These are phyloP conservation scores for Tetragonisca angustula DNA, from an alignment of 2,888 invertebrate genomes.

Conservation along the genomic window DNA sequence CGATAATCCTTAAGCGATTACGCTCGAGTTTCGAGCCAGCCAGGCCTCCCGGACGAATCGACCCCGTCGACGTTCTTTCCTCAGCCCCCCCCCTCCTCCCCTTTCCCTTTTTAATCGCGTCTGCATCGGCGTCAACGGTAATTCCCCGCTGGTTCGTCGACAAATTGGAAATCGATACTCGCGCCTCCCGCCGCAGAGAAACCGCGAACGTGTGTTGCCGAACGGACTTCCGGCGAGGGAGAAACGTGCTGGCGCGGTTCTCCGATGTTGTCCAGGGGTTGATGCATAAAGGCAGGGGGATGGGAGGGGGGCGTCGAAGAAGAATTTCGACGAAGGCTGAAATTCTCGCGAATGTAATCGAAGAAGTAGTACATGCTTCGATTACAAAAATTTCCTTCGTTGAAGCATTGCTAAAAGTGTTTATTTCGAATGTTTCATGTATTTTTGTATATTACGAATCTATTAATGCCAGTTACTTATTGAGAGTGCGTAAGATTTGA, in stretches of 20 bases:
- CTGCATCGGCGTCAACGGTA: conserved; percentile 50
- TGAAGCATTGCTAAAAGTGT: no score
- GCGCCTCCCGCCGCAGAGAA: conserved; percentile 2
- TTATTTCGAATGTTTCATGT: no score
- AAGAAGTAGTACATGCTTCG: no score
- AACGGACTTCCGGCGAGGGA: neutral
- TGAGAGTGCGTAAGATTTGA: neutral
- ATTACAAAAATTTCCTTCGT: no score
- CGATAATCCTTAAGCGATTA: conserved; percentile 51
- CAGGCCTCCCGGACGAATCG: conserved; percentile 9
- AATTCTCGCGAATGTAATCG: no score
- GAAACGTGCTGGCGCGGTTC: neutral
- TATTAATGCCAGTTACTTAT: neutral
- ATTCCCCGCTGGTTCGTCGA: conserved; percentile 57
- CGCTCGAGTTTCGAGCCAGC: conserved; percentile 13
- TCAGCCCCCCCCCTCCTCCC: neutral
- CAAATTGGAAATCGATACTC: conserved; percentile 68
- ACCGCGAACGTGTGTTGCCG: conserved; percentile 35
- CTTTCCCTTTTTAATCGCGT: conserved; percentile 42
- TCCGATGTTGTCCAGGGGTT: neutral
- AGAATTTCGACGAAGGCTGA: no score
- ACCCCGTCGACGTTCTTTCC: conserved; percentile 4
- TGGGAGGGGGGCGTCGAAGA: neutral
- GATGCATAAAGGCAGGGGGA: neutral
- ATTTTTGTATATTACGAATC: no score